phyloP scores from a whole-genome alignment of 1,140 invertebrate genomes.

The Aphelenchoides avenae region DNA sequence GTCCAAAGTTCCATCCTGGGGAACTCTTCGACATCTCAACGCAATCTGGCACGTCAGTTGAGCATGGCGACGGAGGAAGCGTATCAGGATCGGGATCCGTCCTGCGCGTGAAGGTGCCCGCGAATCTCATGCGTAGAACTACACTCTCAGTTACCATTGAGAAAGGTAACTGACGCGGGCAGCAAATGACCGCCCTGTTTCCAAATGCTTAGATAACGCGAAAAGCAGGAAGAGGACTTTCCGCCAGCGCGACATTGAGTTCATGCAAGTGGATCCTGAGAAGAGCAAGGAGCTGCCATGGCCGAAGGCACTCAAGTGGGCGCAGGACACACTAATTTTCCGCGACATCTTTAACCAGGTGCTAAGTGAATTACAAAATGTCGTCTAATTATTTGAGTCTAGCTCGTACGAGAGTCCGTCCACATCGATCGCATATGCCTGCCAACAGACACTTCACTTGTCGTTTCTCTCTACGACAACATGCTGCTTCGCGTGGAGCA shows the following conservation, averaged over 20 bases:
- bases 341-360: slow-evolving; percentile 42
- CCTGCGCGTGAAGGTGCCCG: slow-evolving; percentile 31
- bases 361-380: neutral
- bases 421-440: slow-evolving; percentile 26
- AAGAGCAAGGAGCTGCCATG: slow-evolving; percentile 26
- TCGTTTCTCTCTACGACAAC: slow-evolving; percentile 31
- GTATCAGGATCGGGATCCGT: neutral
- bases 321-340: slow-evolving; percentile 38
- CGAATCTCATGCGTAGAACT: slow-evolving; percentile 26
- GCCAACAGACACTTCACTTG: slow-evolving; percentile 37
- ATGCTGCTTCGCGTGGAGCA: slow-evolving; percentile 26
- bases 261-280: slow-evolving; percentile 15
- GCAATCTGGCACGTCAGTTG: slow-evolving; percentile 9
- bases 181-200: no score
- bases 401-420: slow-evolving; percentile 22
- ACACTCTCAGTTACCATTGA: slow-evolving; percentile 12
- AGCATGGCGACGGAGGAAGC: neutral
- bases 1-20: slow-evolving; percentile 27
- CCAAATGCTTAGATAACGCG: slow-evolving; percentile 14
- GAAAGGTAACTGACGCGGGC: slow-evolving; percentile 1
- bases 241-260: neutral
- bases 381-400: neutral
- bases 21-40: slow-evolving; percentile 43
- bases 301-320: slow-evolving; percentile 39
- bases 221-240: slow-evolving; percentile 13